These are phyloP conservation scores for Arrhopalites spinosus DNA, from an alignment of 2,888 invertebrate species.

Conservation along the genomic window DNA sequence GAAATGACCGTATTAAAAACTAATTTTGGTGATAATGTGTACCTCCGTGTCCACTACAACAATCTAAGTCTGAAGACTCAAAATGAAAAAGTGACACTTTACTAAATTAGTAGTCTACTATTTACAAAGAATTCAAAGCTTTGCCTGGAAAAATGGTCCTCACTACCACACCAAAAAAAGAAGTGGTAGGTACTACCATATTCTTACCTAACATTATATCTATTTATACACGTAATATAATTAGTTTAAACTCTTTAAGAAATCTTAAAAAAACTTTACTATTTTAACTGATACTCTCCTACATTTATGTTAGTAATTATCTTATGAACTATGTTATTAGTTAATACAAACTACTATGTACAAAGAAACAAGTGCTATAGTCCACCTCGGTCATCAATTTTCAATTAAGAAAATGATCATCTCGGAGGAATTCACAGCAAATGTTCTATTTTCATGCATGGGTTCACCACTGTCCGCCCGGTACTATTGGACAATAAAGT, in stretches of 20 bases:
- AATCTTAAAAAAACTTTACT: background rate
- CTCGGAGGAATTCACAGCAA: constrained; percentile 8
- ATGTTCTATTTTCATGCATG: constrained; percentile 46
- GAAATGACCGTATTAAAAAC: no score
- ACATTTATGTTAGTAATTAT: background rate
- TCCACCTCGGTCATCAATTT: constrained; percentile 9
- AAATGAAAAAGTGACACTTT: no score
- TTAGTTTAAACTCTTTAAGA: background rate
- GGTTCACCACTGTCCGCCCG: constrained; percentile 43
- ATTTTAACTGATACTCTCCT: background rate
- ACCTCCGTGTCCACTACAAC: no score
- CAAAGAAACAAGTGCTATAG: constrained; percentile 40
- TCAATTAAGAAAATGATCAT: background rate
- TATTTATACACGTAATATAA: background rate
- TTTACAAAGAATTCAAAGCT: no score
- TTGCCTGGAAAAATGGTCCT: no score
- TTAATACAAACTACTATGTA: constrained; percentile 36
- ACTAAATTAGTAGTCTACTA: no score
- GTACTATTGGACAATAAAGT: constrained; percentile 19
- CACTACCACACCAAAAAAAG: no score
- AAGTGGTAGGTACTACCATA: no score
- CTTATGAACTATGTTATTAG: background rate
- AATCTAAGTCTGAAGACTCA: no score
- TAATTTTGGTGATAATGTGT: no score
- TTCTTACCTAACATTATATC: background rate